Evolutionary conservation across 2,113 vertebrate species (phyloP).

Genomic region (Carassius gibelio): DNA sequence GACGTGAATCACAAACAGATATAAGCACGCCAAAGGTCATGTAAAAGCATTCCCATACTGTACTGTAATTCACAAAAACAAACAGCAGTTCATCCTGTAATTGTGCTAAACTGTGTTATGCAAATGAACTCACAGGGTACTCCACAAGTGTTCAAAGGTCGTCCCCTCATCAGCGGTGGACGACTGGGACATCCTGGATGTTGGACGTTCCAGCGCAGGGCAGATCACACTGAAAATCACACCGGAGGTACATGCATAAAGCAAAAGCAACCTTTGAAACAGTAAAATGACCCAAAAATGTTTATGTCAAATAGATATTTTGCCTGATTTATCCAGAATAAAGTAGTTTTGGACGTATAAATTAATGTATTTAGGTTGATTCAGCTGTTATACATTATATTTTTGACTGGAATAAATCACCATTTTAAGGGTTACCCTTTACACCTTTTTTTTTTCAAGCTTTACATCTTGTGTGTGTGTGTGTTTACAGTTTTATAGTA

Average conservation of each 20-base stretch:
- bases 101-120: not conserved
- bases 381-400: no score
- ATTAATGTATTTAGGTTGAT: no score
- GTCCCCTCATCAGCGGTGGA: conserved; percentile 83
- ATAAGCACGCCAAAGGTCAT: not conserved
- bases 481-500: no score
- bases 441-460: no score
- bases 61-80: not conserved
- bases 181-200: conserved; percentile 87
- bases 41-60: not conserved
- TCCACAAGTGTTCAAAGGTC: conserved; percentile 95
- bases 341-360: no score
- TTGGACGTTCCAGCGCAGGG: conserved; percentile 73
- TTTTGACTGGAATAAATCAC: no score
- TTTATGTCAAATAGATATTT: no score
- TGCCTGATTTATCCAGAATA: no score
- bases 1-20: not conserved
- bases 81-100: not conserved
- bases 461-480: no score
- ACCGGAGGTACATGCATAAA: not conserved
- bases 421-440: no score
- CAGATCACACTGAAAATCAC: conserved; percentile 76
- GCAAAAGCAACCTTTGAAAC: not conserved
- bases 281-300: no score
- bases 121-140: conserved; percentile 85